phyloP scores from a whole-genome alignment of 2,113 vertebrate species.

The Elanus axillaris region DNA sequence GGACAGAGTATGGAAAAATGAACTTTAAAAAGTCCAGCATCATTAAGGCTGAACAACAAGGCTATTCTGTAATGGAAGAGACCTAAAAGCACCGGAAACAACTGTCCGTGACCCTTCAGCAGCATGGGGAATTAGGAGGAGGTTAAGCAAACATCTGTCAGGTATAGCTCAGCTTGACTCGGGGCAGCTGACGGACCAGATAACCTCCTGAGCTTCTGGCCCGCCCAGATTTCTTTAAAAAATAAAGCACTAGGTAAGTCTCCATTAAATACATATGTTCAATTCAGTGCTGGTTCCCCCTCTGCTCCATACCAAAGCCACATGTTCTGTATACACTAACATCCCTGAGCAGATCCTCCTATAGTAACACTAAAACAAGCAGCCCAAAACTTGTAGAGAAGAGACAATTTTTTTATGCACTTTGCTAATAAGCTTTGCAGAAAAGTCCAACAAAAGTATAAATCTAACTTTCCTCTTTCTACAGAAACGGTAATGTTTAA shows the following conservation, averaged over 20 bases:
- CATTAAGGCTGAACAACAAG: background rate
- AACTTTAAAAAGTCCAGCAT: too few species aligned
- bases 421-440: background rate
- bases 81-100: background rate
- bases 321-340: background rate
- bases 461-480: background rate
- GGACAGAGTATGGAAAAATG: background rate
- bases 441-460: background rate
- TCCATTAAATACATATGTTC: accelerated
- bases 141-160: background rate
- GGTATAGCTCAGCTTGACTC: background rate
- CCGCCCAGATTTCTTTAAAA: background rate
- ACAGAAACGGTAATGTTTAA: background rate
- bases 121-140: background rate
- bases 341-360: background rate
- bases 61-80: background rate
- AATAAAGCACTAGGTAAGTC: background rate
- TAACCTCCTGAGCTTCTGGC: background rate
- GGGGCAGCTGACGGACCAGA: background rate
- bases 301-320: background rate
- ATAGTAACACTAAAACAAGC: background rate
- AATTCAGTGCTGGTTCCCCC: background rate
- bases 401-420: background rate
- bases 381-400: background rate
- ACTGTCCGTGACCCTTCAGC: background rate